Percentiles rank a stretch among this genome's conserved stretches.
These are phyloP conservation scores for Perccottus glenii DNA, from an alignment of 2,113 vertebrate genomes.

Conservation along the genomic window DNA sequence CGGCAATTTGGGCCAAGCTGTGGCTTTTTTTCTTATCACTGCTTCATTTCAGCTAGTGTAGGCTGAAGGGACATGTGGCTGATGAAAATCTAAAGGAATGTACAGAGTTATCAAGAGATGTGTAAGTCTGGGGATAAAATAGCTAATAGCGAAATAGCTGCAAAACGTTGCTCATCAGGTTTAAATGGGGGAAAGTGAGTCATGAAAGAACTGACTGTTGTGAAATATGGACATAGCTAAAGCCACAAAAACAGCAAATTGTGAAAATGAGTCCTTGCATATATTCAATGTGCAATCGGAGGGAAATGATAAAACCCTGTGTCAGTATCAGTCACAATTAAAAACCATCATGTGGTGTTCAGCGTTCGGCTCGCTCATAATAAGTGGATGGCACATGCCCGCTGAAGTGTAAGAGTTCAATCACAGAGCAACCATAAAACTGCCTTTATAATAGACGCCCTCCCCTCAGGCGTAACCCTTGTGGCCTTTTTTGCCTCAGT, in stretches of 20 bases:
- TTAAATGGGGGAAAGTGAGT: slow-evolving; percentile 31
- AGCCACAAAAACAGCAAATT: slow-evolving; percentile 1
- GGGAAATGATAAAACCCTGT: slow-evolving; percentile 37
- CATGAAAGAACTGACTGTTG: slow-evolving; percentile 17
- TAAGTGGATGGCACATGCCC: slow-evolving; percentile 24
- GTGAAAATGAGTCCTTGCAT: background rate
- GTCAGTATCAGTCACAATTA: slow-evolving; percentile 62
- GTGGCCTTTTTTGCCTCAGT: slow-evolving; percentile 7
- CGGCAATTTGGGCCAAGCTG: slow-evolving; percentile 26
- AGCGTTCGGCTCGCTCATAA: slow-evolving; percentile 36
- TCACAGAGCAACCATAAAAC: slow-evolving; percentile 56
- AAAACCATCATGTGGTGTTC: slow-evolving; percentile 41
- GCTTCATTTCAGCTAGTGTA: slow-evolving; percentile 56
- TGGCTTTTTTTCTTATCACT: slow-evolving; percentile 28
- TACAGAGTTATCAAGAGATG: background rate
- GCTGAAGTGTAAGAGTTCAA: slow-evolving; percentile 53
- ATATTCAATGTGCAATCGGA: slow-evolving; percentile 20
- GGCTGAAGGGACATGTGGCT: slow-evolving; percentile 27
- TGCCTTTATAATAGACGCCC: slow-evolving; percentile 40
- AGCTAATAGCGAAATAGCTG: background rate
- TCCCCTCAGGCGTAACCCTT: slow-evolving; percentile 24
- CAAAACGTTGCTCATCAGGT: slow-evolving; percentile 12
- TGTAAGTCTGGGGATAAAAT: background rate
- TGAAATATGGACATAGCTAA: slow-evolving; percentile 3
- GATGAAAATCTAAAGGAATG: background rate